Percentiles rank a stretch among this genome's conserved stretches.
phyloP scores from a whole-genome alignment of 2,113 vertebrate genomes.

The Syrmaticus mikado region DNA sequence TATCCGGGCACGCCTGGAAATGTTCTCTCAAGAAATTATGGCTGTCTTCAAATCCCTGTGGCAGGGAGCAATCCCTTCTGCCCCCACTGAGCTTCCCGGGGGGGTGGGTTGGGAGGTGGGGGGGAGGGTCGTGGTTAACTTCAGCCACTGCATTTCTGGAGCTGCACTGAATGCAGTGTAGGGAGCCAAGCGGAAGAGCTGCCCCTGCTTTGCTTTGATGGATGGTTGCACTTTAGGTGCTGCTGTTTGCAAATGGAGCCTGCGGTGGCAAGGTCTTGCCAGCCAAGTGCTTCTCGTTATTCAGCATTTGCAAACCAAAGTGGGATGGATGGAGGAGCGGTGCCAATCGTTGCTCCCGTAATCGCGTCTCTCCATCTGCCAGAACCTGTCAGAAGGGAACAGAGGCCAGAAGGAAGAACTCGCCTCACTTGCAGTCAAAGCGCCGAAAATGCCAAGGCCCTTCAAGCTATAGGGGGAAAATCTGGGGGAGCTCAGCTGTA shows the following conservation, averaged over 20 bases:
- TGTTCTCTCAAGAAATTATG: not conserved
- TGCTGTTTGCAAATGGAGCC: not conserved
- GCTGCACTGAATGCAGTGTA: not conserved
- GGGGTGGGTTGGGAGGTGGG: not conserved
- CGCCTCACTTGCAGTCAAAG: not conserved
- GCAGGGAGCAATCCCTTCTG: not conserved
- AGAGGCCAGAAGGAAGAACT: not conserved
- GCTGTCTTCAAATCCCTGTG: not conserved
- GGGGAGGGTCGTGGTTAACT: not conserved
- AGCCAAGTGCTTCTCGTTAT: not conserved
- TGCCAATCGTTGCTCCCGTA: not conserved
- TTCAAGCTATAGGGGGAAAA: rapidly evolving
- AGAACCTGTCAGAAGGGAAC: not conserved
- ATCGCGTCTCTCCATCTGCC: not conserved
- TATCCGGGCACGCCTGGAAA: conserved; percentile 25
- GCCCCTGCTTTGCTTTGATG: not conserved
- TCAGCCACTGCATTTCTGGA: not conserved
- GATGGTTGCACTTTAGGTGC: not conserved
- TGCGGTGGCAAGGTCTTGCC: not conserved
- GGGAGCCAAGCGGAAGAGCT: rapidly evolving
- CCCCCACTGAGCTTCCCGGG: not conserved
- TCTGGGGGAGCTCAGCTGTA: not conserved
- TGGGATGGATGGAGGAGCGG: not conserved
- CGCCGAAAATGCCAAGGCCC: not conserved
- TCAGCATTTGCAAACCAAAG: not conserved